Conservation (phyloP, 2,888 invertebrate genomes). For the Eupithecia insigniata region DNA sequence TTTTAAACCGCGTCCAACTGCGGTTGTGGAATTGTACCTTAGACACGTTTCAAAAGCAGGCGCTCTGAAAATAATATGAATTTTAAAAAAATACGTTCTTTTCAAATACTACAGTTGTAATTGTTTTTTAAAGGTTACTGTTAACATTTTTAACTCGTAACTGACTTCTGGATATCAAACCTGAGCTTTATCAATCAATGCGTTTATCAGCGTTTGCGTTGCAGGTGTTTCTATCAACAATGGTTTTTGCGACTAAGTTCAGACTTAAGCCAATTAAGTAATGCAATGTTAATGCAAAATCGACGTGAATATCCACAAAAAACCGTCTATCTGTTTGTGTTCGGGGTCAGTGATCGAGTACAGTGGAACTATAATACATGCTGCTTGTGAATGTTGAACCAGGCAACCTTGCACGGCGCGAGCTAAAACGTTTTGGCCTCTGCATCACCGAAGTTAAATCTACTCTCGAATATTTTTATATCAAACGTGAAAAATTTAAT, state of each 20-base stretch:
- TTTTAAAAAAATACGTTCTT: background rate
- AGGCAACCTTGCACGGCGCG: conserved; percentile 30
- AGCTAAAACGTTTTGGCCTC: conserved; percentile 38
- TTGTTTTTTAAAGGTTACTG: background rate
- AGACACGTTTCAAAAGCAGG: background rate
- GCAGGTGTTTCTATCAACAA: background rate
- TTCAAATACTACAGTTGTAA: background rate
- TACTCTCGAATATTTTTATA: conserved; percentile 56
- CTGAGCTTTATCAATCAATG: background rate
- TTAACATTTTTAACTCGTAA: background rate
- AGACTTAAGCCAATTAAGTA: conserved; percentile 5
- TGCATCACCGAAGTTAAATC: conserved; percentile 47
- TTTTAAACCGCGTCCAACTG: too few relatives aligned
- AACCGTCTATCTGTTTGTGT: conserved; percentile 28
- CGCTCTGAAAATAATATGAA: background rate
- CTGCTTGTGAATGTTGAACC: conserved; percentile 32
- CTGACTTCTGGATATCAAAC: background rate
- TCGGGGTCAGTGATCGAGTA: conserved; percentile 46
- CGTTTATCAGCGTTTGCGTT: background rate
- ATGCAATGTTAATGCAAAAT: conserved; percentile 17
- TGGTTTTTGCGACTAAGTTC: background rate
- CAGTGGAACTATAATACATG: conserved; percentile 33
- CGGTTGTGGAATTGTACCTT: too few relatives aligned
- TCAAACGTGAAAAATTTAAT: conserved; percentile 66
- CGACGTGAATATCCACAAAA: conserved; percentile 34